phyloP scores from a whole-genome alignment of 2,797 vertebrate species.

The Podargus strigoides region DNA sequence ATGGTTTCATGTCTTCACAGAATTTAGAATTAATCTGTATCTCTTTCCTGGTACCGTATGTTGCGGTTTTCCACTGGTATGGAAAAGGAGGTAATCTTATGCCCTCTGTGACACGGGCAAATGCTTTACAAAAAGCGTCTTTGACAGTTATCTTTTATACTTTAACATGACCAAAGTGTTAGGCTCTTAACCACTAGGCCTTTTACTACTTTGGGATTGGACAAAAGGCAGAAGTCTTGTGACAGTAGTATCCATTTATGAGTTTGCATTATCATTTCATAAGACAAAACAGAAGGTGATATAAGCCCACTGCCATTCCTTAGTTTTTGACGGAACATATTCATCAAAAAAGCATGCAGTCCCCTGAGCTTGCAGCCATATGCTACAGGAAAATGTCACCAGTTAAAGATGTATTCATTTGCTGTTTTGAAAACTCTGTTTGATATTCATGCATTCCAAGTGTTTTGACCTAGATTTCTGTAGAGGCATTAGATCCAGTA shows the following conservation, averaged over 20 bases:
- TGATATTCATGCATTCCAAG: slow-evolving; percentile 92
- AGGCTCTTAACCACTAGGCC: slow-evolving; percentile 50
- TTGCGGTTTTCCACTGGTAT: slow-evolving; percentile 34
- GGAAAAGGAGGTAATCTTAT: slow-evolving; percentile 33
- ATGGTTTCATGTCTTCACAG: not conserved
- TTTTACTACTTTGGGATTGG: slow-evolving; percentile 59
- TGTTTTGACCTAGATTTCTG: slow-evolving; percentile 85
- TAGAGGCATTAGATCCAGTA: slow-evolving; percentile 81
- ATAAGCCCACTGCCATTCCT: slow-evolving; percentile 86
- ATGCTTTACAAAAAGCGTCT: slow-evolving; percentile 48
- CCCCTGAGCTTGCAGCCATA: slow-evolving; percentile 94
- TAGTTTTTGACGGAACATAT: slow-evolving; percentile 89
- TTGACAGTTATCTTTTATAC: slow-evolving; percentile 49
- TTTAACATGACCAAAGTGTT: slow-evolving; percentile 59
- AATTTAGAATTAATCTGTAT: slow-evolving; percentile 9
- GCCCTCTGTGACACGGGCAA: slow-evolving; percentile 3
- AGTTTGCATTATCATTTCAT: slow-evolving; percentile 93
- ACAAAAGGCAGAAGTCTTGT: slow-evolving; percentile 74
- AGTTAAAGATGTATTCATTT: slow-evolving; percentile 96
- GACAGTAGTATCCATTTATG: slow-evolving; percentile 76
- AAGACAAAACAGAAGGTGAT: slow-evolving; percentile 90
- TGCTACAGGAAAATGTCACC: slow-evolving; percentile 96
- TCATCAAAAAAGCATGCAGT: slow-evolving; percentile 94
- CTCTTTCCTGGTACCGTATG: slow-evolving; percentile 24
- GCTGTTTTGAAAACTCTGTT: slow-evolving; percentile 90